phyloP scores from a whole-genome alignment of 2,113 vertebrate species.

The Phasianus colchicus region DNA sequence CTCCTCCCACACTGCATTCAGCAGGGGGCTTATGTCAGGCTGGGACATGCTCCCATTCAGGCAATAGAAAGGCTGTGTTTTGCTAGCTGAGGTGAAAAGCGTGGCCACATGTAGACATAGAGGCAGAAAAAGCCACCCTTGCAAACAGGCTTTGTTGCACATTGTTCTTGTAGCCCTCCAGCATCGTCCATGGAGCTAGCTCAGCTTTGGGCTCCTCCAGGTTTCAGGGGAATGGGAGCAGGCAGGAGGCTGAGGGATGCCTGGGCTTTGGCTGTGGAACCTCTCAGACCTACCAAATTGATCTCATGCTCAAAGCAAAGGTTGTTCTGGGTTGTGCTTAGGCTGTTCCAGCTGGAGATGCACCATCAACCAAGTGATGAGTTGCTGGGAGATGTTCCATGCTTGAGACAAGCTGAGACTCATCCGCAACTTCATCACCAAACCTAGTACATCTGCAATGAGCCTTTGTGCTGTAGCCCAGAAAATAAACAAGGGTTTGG shows the following conservation, averaged over 20 bases:
- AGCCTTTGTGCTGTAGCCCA: conserved; percentile 35
- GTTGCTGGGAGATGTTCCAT: conserved; percentile 4
- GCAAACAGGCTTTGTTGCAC: conserved; percentile 64
- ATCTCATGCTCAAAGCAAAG: not conserved
- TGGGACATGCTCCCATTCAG: conserved; percentile 46
- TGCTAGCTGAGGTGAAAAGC: conserved; percentile 68
- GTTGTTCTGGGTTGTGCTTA: not conserved
- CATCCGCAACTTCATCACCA: conserved; percentile 32
- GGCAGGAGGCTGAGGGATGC: not conserved
- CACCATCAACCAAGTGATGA: too few species aligned
- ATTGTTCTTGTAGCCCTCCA: conserved; percentile 65
- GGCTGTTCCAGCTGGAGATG: not conserved
- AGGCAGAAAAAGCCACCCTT: conserved; percentile 62
- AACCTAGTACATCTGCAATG: conserved; percentile 17
- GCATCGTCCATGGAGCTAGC: conserved; percentile 41
- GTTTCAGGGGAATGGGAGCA: not conserved
- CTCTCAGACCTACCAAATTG: not conserved
- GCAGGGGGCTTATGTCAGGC: conserved; percentile 64
- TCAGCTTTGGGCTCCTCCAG: conserved; percentile 10
- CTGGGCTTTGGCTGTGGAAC: not conserved
- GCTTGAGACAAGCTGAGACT: conserved; percentile 47
- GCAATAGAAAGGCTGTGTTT: conserved; percentile 61
- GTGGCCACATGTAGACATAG: conserved; percentile 52
- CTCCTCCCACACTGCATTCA: conserved; percentile 44
- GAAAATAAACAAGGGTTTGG: conserved; percentile 62